Conservation (phyloP, 1,140 invertebrate species). For the Tribolium madens region DNA sequence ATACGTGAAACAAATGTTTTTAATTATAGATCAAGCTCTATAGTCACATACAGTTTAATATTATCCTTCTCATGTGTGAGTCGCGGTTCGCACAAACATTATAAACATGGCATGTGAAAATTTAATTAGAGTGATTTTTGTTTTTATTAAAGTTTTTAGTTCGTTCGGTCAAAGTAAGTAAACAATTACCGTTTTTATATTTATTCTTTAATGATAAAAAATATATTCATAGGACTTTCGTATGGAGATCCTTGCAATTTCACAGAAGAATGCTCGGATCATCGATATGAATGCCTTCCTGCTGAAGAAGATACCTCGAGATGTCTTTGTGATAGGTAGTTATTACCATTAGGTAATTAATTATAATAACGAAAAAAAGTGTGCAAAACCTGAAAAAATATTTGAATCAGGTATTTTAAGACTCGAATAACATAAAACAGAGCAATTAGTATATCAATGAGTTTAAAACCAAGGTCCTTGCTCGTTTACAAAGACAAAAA, state of each 20-base stretch:
- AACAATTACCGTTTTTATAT: neutral
- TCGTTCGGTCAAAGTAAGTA: neutral
- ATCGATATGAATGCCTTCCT: slow-evolving; percentile 1
- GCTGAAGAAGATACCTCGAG: neutral
- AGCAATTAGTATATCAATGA: too few species aligned
- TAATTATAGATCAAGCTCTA: slow-evolving; percentile 32
- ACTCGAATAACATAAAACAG: too few species aligned
- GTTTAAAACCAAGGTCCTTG: too few species aligned
- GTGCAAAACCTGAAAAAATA: too few species aligned
- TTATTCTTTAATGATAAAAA: neutral
- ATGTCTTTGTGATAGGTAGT: slow-evolving; percentile 28
- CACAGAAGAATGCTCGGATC: slow-evolving; percentile 2
- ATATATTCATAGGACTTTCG: neutral
- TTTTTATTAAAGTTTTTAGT: neutral
- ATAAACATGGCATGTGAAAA: neutral
- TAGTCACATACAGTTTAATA: slow-evolving; percentile 38
- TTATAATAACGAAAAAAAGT: neutral
- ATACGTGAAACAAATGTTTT: neutral
- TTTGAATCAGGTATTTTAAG: too few species aligned
- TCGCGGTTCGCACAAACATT: neutral
- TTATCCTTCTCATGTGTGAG: neutral
- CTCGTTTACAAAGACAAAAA: too few species aligned
- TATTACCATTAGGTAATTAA: slow-evolving; percentile 39
- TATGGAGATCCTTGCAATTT: neutral
- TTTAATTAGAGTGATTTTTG: neutral